These are phyloP conservation scores for Agonopterix alstromeriana DNA, from an alignment of 2,888 invertebrate species.

Conservation along the genomic window DNA sequence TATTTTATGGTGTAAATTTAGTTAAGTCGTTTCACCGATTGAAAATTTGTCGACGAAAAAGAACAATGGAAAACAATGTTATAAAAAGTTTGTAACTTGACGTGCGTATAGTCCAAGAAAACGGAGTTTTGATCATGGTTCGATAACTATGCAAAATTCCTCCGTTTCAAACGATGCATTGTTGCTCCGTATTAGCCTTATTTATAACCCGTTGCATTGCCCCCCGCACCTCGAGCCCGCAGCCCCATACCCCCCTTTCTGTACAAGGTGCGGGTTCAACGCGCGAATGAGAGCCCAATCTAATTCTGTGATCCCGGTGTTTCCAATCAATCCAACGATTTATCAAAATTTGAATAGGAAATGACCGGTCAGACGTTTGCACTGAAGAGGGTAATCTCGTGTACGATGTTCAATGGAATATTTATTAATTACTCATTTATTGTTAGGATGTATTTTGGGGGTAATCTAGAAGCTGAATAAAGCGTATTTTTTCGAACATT, in stretches of 20 bases:
- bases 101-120: slow-evolving; percentile 5
- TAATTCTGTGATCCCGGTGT: slow-evolving; percentile 36
- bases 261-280: slow-evolving; percentile 21
- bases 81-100: background rate
- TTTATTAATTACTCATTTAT: background rate
- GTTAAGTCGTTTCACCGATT: too few species aligned
- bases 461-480: too few species aligned
- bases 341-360: slow-evolving; percentile 34
- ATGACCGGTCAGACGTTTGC: slow-evolving; percentile 18
- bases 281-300: slow-evolving; percentile 27
- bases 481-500: too few species aligned
- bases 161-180: slow-evolving; percentile 26
- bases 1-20: too few species aligned
- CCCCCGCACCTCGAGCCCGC: background rate
- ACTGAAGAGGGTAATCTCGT: background rate
- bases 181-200: slow-evolving; percentile 29
- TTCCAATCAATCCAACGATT: slow-evolving; percentile 34
- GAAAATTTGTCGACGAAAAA: too few species aligned
- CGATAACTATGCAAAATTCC: slow-evolving; percentile 27
- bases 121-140: slow-evolving; percentile 20
- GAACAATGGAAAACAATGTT: too few species aligned
- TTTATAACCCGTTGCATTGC: slow-evolving; percentile 30
- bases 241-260: slow-evolving; percentile 8
- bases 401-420: background rate
- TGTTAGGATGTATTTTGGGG: too few species aligned